Conservation (phyloP, 92 coral and sea anemone genomes). For the Porites lobata region DNA sequence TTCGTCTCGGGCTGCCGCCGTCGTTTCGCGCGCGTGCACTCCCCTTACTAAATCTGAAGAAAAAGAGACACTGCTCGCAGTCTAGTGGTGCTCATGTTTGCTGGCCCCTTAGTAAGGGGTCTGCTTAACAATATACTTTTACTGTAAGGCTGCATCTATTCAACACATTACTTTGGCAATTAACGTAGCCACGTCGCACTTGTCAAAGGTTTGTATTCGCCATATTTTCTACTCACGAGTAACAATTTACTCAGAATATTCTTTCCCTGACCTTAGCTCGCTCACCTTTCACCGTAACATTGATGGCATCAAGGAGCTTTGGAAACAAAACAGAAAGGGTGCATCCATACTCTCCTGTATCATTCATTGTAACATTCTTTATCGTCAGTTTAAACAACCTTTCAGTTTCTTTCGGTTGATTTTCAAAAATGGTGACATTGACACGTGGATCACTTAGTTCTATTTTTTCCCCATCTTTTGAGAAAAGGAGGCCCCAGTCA, state of each 20-base stretch:
- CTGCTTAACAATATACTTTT: no score
- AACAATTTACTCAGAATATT: not conserved
- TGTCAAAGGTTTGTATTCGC: no score
- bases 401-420: not conserved
- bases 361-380: not conserved
- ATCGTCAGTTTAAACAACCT: slow-evolving; percentile 10
- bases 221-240: no score
- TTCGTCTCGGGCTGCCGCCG: no score
- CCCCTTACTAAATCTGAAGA: no score
- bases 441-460: not conserved
- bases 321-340: not conserved
- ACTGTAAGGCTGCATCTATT: no score
- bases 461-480: not conserved
- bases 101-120: no score
- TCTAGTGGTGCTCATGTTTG: no score
- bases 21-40: no score
- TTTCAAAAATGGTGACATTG: not conserved
- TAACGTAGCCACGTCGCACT: no score
- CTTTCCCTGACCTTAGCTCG: not conserved
- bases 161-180: no score
- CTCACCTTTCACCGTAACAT: not conserved
- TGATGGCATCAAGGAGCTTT: not conserved
- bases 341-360: not conserved
- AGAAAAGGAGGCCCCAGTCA: not conserved
- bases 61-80: no score